Evolutionary conservation across 2,888 invertebrate species (phyloP).

Genomic region (Scaptomyza polygonia): DNA sequence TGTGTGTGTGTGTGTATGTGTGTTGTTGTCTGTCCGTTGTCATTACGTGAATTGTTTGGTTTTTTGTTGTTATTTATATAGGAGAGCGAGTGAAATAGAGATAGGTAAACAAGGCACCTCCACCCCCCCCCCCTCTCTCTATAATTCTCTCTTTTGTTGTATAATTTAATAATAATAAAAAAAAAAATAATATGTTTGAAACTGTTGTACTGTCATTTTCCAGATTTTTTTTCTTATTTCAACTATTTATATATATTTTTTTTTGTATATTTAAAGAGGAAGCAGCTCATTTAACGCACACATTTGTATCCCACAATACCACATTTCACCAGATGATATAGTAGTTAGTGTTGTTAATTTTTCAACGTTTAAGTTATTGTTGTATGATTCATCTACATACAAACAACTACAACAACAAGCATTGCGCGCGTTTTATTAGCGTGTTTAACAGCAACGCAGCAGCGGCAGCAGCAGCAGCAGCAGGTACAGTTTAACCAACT

Average conservation of each 20-base stretch:
- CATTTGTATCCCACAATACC: slow-evolving; percentile 28
- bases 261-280: slow-evolving; percentile 73
- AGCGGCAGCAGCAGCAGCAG: slow-evolving; percentile 26
- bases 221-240: slow-evolving; percentile 16
- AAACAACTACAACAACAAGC: slow-evolving; percentile 25
- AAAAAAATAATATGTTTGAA: slow-evolving; percentile 6
- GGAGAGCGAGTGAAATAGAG: slow-evolving; percentile 41
- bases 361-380: slow-evolving; percentile 29
- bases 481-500: slow-evolving; percentile 58
- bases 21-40: slow-evolving; percentile 8
- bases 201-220: slow-evolving; percentile 31
- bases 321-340: slow-evolving; percentile 31
- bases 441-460: slow-evolving; percentile 39
- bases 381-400: background rate
- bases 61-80: slow-evolving; percentile 49
- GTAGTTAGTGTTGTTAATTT: slow-evolving; percentile 26
- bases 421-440: slow-evolving; percentile 51
- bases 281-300: slow-evolving; percentile 64
- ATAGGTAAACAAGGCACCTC: slow-evolving; percentile 47
- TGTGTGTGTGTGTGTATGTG: slow-evolving; percentile 6
- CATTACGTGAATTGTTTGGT: slow-evolving; percentile 70
- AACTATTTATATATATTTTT: slow-evolving; percentile 36
- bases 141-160: slow-evolving; percentile 8
- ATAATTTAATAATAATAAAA: slow-evolving; percentile 10
- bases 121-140: slow-evolving; percentile 3